Evolutionary conservation across 2,797 vertebrate genomes (phyloP).

Genomic region (Lophius americanus): DNA sequence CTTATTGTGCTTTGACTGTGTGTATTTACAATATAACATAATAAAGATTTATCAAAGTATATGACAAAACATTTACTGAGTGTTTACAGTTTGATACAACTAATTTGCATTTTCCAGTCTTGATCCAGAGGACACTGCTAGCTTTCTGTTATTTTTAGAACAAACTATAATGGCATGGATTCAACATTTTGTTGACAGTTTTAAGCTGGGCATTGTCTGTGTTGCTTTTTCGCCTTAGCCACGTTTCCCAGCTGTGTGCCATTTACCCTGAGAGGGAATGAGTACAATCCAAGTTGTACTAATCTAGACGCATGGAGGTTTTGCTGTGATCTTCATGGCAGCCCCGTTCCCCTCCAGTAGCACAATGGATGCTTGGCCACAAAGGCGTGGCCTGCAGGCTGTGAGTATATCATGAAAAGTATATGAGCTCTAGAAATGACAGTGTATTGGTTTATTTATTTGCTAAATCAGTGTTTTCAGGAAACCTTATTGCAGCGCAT

Average conservation of each 20-base stretch:
- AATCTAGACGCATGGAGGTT: slow-evolving; percentile 65
- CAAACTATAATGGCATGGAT: background rate
- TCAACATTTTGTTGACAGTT: background rate
- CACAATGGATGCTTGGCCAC: slow-evolving; percentile 85
- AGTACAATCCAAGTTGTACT: slow-evolving; percentile 22
- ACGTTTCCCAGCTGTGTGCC: slow-evolving; percentile 25
- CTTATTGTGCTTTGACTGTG: slow-evolving; percentile 23
- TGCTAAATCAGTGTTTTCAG: background rate
- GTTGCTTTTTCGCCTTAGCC: slow-evolving; percentile 47
- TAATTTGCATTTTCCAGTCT: background rate
- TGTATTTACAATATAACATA: slow-evolving; percentile 9
- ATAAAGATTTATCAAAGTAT: background rate
- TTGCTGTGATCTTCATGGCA: slow-evolving; percentile 72
- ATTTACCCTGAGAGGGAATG: slow-evolving; percentile 59
- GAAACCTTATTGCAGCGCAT: background rate
- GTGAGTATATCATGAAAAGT: slow-evolving; percentile 66
- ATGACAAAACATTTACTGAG: slow-evolving; percentile 13
- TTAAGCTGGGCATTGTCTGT: background rate
- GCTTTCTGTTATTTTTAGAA: background rate
- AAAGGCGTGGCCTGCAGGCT: slow-evolving; percentile 82
- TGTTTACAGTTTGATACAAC: slow-evolving; percentile 3
- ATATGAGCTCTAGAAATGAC: background rate
- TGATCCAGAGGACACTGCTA: background rate
- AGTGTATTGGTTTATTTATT: background rate
- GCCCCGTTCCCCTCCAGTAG: slow-evolving; percentile 67